Percentiles rank a stretch among this genome's conserved stretches.
Evolutionary conservation across 2,888 invertebrate genomes (phyloP).

Genomic region (Piscicola geometra): DNA sequence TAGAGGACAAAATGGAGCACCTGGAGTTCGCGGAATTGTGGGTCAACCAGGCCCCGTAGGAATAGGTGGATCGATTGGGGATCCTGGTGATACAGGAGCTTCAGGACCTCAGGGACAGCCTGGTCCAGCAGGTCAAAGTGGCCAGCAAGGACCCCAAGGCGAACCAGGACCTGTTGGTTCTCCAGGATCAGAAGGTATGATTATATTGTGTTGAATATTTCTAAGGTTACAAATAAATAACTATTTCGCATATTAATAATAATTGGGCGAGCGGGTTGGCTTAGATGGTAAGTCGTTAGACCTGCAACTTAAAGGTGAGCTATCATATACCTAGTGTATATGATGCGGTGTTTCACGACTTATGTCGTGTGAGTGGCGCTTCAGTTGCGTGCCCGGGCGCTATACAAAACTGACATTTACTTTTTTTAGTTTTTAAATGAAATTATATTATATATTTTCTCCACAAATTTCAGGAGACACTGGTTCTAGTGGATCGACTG

Average conservation of each 20-base stretch:
- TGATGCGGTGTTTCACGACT: too few relatives aligned
- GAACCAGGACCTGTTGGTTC: slow-evolving; percentile 30
- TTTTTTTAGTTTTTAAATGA: too few relatives aligned
- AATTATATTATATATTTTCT: too few relatives aligned
- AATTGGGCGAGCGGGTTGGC: too few relatives aligned
- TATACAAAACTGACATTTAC: too few relatives aligned
- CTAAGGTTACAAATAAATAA: neutral
- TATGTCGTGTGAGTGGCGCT: too few relatives aligned
- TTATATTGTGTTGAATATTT: neutral
- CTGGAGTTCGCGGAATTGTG: slow-evolving; percentile 32
- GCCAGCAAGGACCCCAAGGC: slow-evolving; percentile 28
- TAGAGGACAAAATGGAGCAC: slow-evolving; percentile 26
- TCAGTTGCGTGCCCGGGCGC: too few relatives aligned
- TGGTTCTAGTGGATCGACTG: neutral
- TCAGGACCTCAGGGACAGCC: slow-evolving; percentile 29
- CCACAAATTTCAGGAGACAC: slow-evolving; percentile 10
- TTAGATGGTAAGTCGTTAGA: too few relatives aligned
- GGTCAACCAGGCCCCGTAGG: slow-evolving; percentile 31
- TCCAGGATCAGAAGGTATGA: slow-evolving; percentile 24
- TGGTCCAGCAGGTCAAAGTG: slow-evolving; percentile 30
- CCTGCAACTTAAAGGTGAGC: too few relatives aligned
- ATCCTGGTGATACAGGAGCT: slow-evolving; percentile 27
- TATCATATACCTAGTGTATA: too few relatives aligned
- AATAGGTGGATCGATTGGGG: slow-evolving; percentile 23
- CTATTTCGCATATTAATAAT: neutral